phyloP scores from a whole-genome alignment of 2,113 vertebrate species.

The Menura novaehollandiae region DNA sequence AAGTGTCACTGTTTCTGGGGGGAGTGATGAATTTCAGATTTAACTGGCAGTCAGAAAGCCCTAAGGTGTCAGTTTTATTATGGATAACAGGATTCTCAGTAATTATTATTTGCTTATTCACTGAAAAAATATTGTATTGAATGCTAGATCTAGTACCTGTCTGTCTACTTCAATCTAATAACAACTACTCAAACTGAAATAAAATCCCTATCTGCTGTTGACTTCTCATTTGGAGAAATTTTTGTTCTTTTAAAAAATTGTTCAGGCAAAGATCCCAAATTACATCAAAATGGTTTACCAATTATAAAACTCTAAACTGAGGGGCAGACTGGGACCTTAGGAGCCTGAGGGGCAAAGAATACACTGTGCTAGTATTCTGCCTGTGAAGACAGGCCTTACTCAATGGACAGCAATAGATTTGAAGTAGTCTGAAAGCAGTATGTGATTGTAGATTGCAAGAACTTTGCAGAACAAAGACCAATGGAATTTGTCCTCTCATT shows the following conservation, averaged over 20 bases:
- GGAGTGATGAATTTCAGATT: neutral
- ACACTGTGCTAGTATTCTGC: neutral
- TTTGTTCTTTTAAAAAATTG: neutral
- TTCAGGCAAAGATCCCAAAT: neutral
- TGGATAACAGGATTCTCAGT: neutral
- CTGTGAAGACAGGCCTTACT: neutral
- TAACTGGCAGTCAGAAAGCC: neutral
- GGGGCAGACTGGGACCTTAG: neutral
- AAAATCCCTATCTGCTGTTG: neutral
- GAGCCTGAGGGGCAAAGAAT: neutral
- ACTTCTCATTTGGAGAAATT: neutral
- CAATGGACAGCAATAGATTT: neutral
- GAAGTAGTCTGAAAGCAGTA: neutral
- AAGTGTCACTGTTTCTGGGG: neutral
- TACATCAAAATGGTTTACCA: neutral
- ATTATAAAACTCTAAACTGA: neutral
- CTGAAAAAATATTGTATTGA: neutral
- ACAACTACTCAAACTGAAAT: neutral
- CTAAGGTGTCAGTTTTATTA: neutral
- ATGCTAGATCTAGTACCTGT: neutral
- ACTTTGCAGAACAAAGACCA: neutral
- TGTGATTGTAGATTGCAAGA: neutral
- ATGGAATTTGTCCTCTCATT: neutral
- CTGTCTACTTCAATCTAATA: neutral
- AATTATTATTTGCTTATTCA: neutral